Percentiles rank a stretch among this genome's conserved stretches.
Evolutionary conservation across 2,888 invertebrate genomes (phyloP).

Genomic region (Dicyrtomina minuta): DNA sequence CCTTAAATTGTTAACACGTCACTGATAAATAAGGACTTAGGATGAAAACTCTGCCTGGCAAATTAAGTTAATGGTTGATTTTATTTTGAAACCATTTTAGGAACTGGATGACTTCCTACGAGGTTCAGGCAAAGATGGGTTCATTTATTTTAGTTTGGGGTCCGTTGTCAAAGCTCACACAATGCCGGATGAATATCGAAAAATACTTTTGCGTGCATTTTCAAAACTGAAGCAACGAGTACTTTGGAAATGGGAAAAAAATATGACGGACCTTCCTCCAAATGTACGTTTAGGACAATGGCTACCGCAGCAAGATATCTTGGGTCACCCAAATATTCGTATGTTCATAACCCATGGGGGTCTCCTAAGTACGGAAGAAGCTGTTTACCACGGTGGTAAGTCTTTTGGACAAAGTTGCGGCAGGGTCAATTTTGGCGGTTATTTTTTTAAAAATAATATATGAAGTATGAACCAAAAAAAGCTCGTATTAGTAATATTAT

Average conservation of each 20-base stretch:
- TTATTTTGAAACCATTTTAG: not conserved
- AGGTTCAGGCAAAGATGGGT: no score
- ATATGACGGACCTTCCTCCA: not conserved
- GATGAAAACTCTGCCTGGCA: no score
- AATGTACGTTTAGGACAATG: slow-evolving; percentile 2
- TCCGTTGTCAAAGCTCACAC: not conserved
- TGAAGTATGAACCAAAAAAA: no score
- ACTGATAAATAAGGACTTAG: not conserved
- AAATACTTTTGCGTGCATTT: no score
- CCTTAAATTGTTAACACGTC: no score
- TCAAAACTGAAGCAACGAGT: slow-evolving; percentile 6
- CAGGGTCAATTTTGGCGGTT: no score
- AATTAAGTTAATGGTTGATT: not conserved
- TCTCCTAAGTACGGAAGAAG: slow-evolving; percentile 66
- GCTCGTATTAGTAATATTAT: no score
- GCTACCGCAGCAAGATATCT: not conserved
- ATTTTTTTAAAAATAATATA: no score
- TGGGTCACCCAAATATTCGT: slow-evolving; percentile 62
- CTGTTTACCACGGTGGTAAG: slow-evolving; percentile 64
- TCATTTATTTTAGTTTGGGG: slow-evolving; percentile 1
- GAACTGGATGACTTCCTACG: slow-evolving; percentile 1
- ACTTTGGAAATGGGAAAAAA: not conserved
- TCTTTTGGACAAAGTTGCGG: no score
- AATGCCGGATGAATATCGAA: slow-evolving; percentile 9
- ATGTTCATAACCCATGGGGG: slow-evolving; percentile 69